phyloP scores from a whole-genome alignment of 53 echinoderm and acorn worm species.

The Luidia sarsii region DNA sequence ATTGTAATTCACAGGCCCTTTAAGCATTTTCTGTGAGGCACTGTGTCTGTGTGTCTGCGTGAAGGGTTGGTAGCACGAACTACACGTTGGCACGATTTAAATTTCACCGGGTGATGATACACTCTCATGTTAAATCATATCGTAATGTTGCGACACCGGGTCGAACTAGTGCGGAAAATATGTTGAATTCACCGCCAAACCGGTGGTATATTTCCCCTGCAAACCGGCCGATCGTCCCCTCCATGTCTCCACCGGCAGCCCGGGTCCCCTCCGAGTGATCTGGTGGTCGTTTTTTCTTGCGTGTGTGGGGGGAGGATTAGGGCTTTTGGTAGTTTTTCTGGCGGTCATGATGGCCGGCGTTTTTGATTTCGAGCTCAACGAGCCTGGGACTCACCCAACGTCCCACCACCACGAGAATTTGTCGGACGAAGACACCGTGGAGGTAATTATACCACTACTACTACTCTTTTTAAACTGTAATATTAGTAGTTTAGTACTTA shows the following conservation, averaged over 20 bases:
- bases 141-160: background rate
- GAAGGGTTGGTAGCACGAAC: slow-evolving; percentile 16
- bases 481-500: too few species aligned
- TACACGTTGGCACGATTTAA: background rate
- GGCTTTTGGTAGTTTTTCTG: background rate
- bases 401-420: slow-evolving; percentile 45
- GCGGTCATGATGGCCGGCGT: slow-evolving; percentile 78
- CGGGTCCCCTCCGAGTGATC: too few species aligned
- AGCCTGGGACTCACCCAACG: slow-evolving; percentile 23
- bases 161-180: too few species aligned
- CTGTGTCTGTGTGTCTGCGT: background rate
- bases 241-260: too few species aligned
- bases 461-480: too few species aligned
- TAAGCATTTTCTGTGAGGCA: background rate
- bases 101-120: slow-evolving; percentile 33
- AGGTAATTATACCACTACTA: slow-evolving; percentile 5
- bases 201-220: too few species aligned
- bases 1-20: background rate
- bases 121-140: slow-evolving; percentile 26
- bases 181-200: background rate
- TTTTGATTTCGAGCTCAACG: slow-evolving; percentile 73
- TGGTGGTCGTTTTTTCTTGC: too few species aligned
- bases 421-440: slow-evolving; percentile 32
- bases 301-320: background rate
- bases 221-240: too few species aligned